Evolutionary conservation across 2,797 vertebrate species (phyloP), one percentile per base, ranked within the genome.

Genomic region (Thamnophis elegans): DNA sequence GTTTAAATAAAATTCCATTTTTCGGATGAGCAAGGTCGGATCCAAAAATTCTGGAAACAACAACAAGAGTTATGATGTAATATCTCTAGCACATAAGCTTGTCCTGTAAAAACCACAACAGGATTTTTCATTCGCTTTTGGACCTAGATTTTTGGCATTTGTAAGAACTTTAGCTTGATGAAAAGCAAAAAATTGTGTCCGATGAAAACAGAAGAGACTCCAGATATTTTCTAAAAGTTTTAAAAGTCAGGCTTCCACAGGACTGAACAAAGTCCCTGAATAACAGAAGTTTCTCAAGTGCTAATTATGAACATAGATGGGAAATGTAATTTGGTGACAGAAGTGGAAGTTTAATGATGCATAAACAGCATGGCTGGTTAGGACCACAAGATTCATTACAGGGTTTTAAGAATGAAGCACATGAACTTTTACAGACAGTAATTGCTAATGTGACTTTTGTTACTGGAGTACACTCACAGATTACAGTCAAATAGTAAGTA

Each of bases 221-320:
- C 36, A 56, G 54, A 59, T 65, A 73, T 91, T 47, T 59, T 36
- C 55, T 59, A 78, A 56, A 62, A 53, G 4, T 73, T 58, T 89
- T 9, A 0, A 89, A 85, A 11, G 86, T 32, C 85, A 47, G 60
- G 54, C 53, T 73, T 68, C 2, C 14, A 55, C 88, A 91, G 89
- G 86, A 73, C 12, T 65, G 9, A 1, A 85, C 89, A 55, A 42
- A 22, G 47, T 93, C 65, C 56, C 65, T 53, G n/a, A 89, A 62
- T n/a, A 87, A 59, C 90, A 91, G 22, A 95, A 88, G 93, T 25
- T 73, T 87, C 36, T 51, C 54, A 78, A 87, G 65, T 55, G 82
- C 92, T 93, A 93, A 94, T 94, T 92, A 92, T 60, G 91, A 91
- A 92, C 92, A 16, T 92, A 73, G n/a, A 92, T 16, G 89, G 90